Conservation (phyloP, 2,797 vertebrate species). For the Spatula versicolor region DNA sequence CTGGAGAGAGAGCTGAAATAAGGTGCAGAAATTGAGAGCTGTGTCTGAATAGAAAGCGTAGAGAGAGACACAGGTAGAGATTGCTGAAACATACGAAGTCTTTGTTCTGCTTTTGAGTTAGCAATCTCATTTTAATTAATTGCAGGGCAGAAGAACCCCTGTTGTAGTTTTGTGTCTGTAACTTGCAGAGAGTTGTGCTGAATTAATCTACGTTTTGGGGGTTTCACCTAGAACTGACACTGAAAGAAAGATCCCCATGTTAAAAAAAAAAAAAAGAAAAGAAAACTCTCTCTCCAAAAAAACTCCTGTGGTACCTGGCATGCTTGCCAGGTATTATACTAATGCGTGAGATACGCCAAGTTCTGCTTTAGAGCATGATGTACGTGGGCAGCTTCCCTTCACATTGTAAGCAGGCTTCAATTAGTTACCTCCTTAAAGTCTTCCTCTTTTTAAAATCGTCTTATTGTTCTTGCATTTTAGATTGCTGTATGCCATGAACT, state of each 20-base stretch:
- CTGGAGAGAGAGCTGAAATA: conserved; percentile 20
- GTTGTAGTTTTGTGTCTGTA: background rate
- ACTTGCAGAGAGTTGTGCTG: background rate
- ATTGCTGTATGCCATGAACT: conserved; percentile 97
- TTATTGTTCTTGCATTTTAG: conserved; percentile 71
- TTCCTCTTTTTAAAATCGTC: background rate
- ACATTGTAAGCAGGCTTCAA: background rate
- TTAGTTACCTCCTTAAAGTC: background rate
- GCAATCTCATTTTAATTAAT: background rate
- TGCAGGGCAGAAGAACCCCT: background rate
- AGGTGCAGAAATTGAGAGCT: background rate
- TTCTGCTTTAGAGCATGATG: background rate
- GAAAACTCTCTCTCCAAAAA: background rate
- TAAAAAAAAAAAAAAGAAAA: background rate
- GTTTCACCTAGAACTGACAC: background rate
- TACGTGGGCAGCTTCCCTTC: background rate
- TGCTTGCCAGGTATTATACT: background rate
- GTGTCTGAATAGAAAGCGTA: background rate
- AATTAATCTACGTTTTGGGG: background rate
- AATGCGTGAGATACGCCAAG: background rate
- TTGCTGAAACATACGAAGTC: background rate
- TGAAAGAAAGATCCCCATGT: background rate
- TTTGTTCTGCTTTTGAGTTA: background rate
- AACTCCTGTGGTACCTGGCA: background rate
- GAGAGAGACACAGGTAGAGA: background rate